phyloP scores from a whole-genome alignment of 2,888 invertebrate species.

The Tachystola acroxantha region DNA sequence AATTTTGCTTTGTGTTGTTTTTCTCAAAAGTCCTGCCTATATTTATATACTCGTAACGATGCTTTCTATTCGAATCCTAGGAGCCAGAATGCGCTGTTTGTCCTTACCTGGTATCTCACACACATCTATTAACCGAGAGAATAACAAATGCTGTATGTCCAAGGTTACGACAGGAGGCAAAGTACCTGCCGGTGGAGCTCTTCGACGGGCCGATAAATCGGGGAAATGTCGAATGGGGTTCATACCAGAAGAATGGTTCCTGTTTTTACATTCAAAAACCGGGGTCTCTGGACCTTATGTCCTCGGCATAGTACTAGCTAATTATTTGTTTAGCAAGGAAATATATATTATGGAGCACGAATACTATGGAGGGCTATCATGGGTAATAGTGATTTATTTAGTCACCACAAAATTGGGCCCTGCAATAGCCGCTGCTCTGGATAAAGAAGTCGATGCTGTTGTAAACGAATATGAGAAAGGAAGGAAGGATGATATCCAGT shows the following conservation, averaged over 20 bases:
- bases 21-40: too few species aligned
- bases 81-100: too few species aligned
- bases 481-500: constrained; percentile 69
- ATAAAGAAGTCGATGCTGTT: constrained; percentile 82
- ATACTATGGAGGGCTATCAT: constrained; percentile 86
- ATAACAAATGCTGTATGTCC: too few species aligned
- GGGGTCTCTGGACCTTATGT: constrained; percentile 92
- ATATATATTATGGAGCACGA: constrained; percentile 95
- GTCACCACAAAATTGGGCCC: constrained; percentile 84
- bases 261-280: constrained; percentile 93
- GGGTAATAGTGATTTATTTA: constrained; percentile 78
- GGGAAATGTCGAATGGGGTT: constrained; percentile 78
- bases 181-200: not conserved
- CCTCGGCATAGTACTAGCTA: constrained; percentile 85
- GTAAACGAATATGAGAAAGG: constrained; percentile 71
- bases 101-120: too few species aligned
- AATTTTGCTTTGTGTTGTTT: too few species aligned
- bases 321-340: constrained; percentile 95
- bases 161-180: not conserved
- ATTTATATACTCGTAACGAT: too few species aligned
- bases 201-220: constrained; percentile 32
- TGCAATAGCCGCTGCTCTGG: constrained; percentile 75
- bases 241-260: constrained; percentile 79
- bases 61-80: too few species aligned
- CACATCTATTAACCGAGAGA: too few species aligned